phyloP scores from a whole-genome alignment of 2,113 vertebrate species.

The Podiceps cristatus region DNA sequence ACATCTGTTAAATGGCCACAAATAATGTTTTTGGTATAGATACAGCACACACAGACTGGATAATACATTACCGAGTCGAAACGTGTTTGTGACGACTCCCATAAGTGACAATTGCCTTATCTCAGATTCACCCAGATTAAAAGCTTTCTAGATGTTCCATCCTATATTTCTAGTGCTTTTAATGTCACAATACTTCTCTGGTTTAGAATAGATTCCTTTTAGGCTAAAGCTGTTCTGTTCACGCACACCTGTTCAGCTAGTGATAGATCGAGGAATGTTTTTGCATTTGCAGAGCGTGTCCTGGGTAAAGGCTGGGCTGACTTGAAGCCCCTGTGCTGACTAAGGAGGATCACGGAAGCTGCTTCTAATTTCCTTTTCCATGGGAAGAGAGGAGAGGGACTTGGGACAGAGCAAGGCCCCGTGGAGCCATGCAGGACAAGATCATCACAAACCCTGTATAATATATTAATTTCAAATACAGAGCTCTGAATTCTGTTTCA shows the following conservation, averaged over 20 bases:
- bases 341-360: neutral
- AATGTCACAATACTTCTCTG: slow-evolving; percentile 33
- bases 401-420: neutral
- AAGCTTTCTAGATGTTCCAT: slow-evolving; percentile 3
- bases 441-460: accelerated
- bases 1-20: neutral
- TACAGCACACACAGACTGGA: accelerated
- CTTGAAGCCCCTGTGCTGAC: neutral
- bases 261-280: neutral
- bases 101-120: neutral
- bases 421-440: neutral
- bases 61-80: neutral
- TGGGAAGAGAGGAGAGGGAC: neutral
- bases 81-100: neutral
- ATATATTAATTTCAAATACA: neutral
- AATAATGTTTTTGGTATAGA: neutral
- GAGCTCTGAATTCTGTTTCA: neutral
- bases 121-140: neutral
- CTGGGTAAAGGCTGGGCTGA: neutral
- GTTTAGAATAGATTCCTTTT: neutral
- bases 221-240: slow-evolving; percentile 7
- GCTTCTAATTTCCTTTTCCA: neutral
- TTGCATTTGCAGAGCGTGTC: neutral
- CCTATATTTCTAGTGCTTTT: slow-evolving; percentile 3
- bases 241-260: accelerated